Evolutionary conservation across 2,888 invertebrate genomes (phyloP).

Genomic region (Apocheima hispidaria): DNA sequence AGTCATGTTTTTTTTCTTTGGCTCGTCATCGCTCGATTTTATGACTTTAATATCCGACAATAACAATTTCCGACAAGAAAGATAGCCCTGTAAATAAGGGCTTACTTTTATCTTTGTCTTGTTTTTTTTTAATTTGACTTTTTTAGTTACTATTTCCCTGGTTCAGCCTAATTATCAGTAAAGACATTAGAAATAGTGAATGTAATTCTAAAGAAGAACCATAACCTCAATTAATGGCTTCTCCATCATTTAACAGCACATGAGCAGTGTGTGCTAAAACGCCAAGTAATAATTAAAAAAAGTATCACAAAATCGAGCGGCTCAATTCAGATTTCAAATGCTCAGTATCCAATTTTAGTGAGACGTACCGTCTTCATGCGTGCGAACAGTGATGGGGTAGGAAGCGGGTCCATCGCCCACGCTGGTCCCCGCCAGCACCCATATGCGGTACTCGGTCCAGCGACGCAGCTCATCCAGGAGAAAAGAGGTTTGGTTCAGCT

Average conservation of each 20-base stretch:
- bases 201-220: too few species aligned
- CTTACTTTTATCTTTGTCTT: too few species aligned
- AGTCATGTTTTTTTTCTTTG: slow-evolving; percentile 52
- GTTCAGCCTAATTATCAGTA: too few species aligned
- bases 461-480: slow-evolving; percentile 95
- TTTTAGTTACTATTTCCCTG: too few species aligned
- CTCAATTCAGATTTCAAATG: slow-evolving; percentile 29
- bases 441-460: slow-evolving; percentile 98
- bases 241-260: background rate
- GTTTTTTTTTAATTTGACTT: too few species aligned
- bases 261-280: background rate
- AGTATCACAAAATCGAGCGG: slow-evolving; percentile 61
- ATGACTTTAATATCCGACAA: slow-evolving; percentile 47
- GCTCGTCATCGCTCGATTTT: slow-evolving; percentile 65
- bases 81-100: too few species aligned
- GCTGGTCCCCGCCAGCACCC: slow-evolving; percentile 98
- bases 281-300: background rate
- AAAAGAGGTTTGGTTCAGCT: slow-evolving; percentile 92
- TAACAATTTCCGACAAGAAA: too few species aligned
- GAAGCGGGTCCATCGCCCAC: slow-evolving; percentile 98
- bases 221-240: too few species aligned
- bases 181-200: too few species aligned
- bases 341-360: slow-evolving; percentile 41
- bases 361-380: slow-evolving; percentile 99
- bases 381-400: slow-evolving; percentile 96